phyloP scores from a whole-genome alignment of 1,140 invertebrate species.

The Saccostrea cuccullata region DNA sequence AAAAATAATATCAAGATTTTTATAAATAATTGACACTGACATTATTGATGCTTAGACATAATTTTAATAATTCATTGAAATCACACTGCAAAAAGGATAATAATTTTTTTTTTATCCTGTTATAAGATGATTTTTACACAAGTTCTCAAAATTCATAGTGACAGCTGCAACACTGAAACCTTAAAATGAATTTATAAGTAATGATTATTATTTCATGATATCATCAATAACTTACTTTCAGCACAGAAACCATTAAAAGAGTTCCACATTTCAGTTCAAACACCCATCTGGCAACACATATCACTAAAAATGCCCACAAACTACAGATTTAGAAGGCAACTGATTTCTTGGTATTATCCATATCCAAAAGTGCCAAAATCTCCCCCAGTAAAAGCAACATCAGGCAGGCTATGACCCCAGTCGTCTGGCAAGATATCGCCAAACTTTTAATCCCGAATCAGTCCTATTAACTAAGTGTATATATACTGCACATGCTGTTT shows the following conservation, averaged over 20 bases:
- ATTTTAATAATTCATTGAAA: too few relatives aligned
- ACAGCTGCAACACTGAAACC: too few relatives aligned
- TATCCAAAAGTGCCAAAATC: neutral
- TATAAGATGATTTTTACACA: neutral
- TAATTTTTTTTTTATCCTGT: too few relatives aligned
- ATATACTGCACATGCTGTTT: neutral
- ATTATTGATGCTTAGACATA: too few relatives aligned
- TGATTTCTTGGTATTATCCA: neutral
- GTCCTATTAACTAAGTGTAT: neutral
- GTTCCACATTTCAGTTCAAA: neutral
- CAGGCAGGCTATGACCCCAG: neutral
- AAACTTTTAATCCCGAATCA: neutral
- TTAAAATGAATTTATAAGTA: too few relatives aligned
- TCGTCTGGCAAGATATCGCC: neutral
- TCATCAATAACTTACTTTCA: neutral
- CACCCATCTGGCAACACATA: neutral
- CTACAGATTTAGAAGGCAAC: slow-evolving; percentile 19
- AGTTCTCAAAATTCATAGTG: neutral
- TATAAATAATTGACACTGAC: too few relatives aligned
- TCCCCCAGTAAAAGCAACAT: neutral
- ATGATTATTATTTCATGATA: neutral
- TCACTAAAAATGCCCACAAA: neutral
- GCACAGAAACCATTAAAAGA: neutral
- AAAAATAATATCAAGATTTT: too few relatives aligned
- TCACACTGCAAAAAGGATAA: too few relatives aligned